Evolutionary conservation across 2,888 invertebrate species (phyloP), one percentile per base, ranked within the genome.

Genomic region (Limenitis camilla): DNA sequence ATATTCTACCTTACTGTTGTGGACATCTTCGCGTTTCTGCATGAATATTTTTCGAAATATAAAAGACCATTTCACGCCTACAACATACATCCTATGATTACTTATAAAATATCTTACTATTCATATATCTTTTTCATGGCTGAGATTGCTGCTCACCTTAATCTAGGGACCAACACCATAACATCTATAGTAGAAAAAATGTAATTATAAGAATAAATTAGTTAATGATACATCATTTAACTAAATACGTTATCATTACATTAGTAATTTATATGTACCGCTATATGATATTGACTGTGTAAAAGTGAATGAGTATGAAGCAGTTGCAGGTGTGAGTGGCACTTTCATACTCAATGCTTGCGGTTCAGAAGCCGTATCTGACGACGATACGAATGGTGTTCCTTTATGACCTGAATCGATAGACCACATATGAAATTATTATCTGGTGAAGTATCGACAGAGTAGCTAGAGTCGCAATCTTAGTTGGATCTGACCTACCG

Each of bases 331-430:
- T 77, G 76, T 64, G 71, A 68, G 68, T 61, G 73, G 73, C 76
- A 84, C 84, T 84, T 84, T 84, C 83, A 81, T 84, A 71, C 72
- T 77, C 76, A 63, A 60, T 57, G 68, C 62, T 62, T 59, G 53
- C 48, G 45, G 48, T 40, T 40, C 57, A 36, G 52, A 30, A 32
- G 51, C 55, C 51, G 52, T 62, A 65, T 57, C 66, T 63, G 66
- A 19, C 19, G 1, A 10, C n/a, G n/a, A 30, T 38, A 36, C 33
- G 27, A 69, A 69, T 71, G 68, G 63, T 66, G 64, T 69, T 63
- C 69, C 66, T 65, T 36, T 31, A 42, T 35, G 60, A 55, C 60
- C 54, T 71, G 69, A 64, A 67, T 72, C 72, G 70, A 68, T 19
- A 19, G 19, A 19, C 19, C n/a, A n/a, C n/a, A n/a, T n/a, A n/a